Percentiles rank a stretch among this genome's conserved stretches.
Evolutionary conservation across 2,797 vertebrate species (phyloP).

Genomic region (Tolypeutes matacus): DNA sequence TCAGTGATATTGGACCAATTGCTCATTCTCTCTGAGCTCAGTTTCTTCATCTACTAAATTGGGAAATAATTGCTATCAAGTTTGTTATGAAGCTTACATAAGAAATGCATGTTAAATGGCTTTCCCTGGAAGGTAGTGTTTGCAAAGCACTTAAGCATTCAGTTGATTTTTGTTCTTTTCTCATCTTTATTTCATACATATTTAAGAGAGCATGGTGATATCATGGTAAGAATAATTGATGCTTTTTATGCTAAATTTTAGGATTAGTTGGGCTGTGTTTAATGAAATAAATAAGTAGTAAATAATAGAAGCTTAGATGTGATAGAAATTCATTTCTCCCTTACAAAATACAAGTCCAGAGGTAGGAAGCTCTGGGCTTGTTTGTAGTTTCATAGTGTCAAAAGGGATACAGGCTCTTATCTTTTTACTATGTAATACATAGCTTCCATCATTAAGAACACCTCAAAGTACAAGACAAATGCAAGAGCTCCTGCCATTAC

Average conservation of each 20-base stretch:
- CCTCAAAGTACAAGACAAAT: no score
- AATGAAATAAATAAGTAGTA: slow-evolving; percentile 15
- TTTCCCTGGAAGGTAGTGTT: not conserved
- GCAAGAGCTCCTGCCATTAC: not conserved
- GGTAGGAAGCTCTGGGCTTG: not conserved
- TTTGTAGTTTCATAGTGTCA: not conserved
- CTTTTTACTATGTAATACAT: not conserved
- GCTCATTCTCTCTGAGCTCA: not conserved
- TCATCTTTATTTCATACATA: not conserved
- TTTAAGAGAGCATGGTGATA: not conserved
- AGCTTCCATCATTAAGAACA: no score
- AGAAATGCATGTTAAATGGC: not conserved
- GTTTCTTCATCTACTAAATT: not conserved
- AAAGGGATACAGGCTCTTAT: not conserved
- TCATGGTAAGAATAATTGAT: slow-evolving; percentile 16
- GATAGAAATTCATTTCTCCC: slow-evolving; percentile 25
- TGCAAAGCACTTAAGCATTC: not conserved
- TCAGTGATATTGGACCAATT: not conserved
- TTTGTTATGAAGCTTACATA: not conserved
- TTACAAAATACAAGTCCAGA: not conserved
- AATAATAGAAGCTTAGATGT: not conserved
- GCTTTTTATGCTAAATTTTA: not conserved
- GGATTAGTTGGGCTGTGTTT: not conserved
- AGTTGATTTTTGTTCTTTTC: not conserved
- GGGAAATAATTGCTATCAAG: not conserved